phyloP scores from a whole-genome alignment of 2,888 invertebrate genomes.

The Pycnomerus fuliginosus region DNA sequence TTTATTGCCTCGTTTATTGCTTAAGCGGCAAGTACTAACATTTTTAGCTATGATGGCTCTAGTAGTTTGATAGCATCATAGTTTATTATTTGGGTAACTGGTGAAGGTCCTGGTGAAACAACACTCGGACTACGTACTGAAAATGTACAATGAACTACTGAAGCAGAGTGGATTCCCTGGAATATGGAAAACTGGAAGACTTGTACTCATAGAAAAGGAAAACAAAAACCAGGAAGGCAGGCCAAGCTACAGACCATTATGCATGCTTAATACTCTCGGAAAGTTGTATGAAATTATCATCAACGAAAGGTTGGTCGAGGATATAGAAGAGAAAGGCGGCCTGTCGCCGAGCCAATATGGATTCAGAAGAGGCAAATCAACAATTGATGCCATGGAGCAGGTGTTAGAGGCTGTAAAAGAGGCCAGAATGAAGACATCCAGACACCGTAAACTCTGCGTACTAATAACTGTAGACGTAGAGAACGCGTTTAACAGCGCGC shows the following conservation, averaged over 20 bases:
- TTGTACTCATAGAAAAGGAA: conserved; percentile 22
- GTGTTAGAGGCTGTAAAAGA: too few relatives aligned
- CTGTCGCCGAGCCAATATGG: conserved; percentile 19
- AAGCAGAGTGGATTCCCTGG: conserved; percentile 18
- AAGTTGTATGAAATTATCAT: conserved; percentile 14
- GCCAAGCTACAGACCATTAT: conserved; percentile 17
- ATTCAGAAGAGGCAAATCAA: conserved; percentile 19
- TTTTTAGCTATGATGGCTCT: too few relatives aligned
- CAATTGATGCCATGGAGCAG: conserved; percentile 7
- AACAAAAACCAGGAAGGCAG: conserved; percentile 9
- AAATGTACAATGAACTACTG: conserved; percentile 13
- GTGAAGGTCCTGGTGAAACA: conserved; percentile 12
- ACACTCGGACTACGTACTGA: conserved; percentile 8
- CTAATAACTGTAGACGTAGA: too few relatives aligned
- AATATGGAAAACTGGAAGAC: conserved; percentile 25
- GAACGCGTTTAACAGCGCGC: too few relatives aligned
- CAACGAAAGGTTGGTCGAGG: conserved; percentile 6
- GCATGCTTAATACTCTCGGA: conserved; percentile 16
- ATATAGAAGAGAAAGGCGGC: conserved; percentile 7
- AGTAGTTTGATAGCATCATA: too few relatives aligned
- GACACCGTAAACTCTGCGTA: too few relatives aligned
- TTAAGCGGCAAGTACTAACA: too few relatives aligned
- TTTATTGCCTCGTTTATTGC: too few relatives aligned
- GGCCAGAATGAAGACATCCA: too few relatives aligned
- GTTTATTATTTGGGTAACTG: too few relatives aligned